Conservation (phyloP, 35 echinoderm and acorn worm species). For the Antedon bifida region DNA sequence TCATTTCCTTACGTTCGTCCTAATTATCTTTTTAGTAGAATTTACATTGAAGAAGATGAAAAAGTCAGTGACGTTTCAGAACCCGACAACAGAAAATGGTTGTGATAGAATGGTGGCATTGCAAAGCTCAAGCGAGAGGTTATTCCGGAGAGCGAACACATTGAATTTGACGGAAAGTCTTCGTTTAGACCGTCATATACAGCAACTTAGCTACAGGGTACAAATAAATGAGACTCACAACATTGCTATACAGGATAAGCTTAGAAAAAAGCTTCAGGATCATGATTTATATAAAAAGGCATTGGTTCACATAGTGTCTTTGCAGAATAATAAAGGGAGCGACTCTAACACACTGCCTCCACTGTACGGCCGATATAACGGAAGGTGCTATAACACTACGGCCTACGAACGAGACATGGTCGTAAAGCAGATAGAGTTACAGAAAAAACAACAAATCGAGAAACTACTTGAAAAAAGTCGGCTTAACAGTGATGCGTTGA, state of each 20-base stretch:
- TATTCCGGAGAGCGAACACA: constrained; percentile 30
- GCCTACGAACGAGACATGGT: constrained; percentile 21
- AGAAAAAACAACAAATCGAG: constrained; percentile 12
- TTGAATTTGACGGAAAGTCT: constrained; percentile 56
- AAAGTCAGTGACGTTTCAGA: too few species aligned
- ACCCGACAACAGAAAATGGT: too few species aligned
- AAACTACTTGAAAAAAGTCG: constrained; percentile 31
- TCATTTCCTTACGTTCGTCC: too few species aligned
- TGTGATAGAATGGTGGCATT: constrained; percentile 47
- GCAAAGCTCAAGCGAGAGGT: constrained; percentile 38
- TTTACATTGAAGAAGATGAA: too few species aligned
- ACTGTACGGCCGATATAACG: constrained; percentile 39
- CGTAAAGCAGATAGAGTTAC: constrained; percentile 21
- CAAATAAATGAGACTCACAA: constrained; percentile 21
- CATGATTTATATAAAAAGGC: constrained; percentile 52
- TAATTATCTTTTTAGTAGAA: too few species aligned
- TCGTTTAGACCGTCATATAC: constrained; percentile 17
- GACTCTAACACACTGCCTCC: neutral
- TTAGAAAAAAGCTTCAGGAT: constrained; percentile 17
- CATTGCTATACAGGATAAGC: constrained; percentile 24
- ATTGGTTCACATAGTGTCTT: neutral
- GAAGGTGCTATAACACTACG: constrained; percentile 12
- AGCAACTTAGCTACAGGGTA: constrained; percentile 41
- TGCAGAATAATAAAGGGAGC: neutral
- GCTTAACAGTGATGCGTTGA: constrained; percentile 37